Evolutionary conservation across 2,797 vertebrate species (phyloP).

Genomic region (Trachurus trachurus): DNA sequence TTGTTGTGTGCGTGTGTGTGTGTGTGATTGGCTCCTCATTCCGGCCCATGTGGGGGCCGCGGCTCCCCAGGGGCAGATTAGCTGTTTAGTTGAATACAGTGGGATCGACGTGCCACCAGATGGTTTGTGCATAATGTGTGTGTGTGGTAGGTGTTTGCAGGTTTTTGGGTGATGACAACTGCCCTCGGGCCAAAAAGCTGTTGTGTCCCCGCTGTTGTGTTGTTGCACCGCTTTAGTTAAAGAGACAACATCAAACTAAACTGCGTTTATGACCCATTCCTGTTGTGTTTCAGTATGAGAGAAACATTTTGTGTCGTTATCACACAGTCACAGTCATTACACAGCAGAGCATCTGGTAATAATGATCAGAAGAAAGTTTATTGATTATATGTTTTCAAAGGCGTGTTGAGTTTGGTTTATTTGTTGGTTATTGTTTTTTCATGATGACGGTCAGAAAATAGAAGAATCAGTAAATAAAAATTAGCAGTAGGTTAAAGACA

Average conservation of each 20-base stretch:
- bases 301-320: neutral
- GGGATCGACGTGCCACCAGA: constrained; percentile 68
- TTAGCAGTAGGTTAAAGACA: too few species aligned
- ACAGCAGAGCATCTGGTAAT: neutral
- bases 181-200: constrained; percentile 60
- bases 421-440: neutral
- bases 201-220: constrained; percentile 47
- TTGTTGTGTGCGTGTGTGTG: constrained; percentile 23
- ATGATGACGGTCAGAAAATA: too few species aligned
- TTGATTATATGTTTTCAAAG: too few species aligned
- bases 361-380: neutral
- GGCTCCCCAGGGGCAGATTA: constrained; percentile 68
- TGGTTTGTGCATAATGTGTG: constrained; percentile 55
- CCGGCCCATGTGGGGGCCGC: constrained; percentile 39
- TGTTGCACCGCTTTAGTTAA: constrained; percentile 13
- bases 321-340: too few species aligned
- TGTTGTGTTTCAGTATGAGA: neutral
- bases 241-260: neutral
- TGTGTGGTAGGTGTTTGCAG: constrained; percentile 44
- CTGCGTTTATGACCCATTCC: neutral
- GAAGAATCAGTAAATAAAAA: too few species aligned
- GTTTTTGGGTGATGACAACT: constrained; percentile 43
- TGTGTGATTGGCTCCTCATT: constrained; percentile 52
- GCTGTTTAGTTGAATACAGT: constrained; percentile 65
- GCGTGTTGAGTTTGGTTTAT: neutral